Conservation (phyloP, 2,888 invertebrate genomes). For the Drosophila buzzatii region DNA sequence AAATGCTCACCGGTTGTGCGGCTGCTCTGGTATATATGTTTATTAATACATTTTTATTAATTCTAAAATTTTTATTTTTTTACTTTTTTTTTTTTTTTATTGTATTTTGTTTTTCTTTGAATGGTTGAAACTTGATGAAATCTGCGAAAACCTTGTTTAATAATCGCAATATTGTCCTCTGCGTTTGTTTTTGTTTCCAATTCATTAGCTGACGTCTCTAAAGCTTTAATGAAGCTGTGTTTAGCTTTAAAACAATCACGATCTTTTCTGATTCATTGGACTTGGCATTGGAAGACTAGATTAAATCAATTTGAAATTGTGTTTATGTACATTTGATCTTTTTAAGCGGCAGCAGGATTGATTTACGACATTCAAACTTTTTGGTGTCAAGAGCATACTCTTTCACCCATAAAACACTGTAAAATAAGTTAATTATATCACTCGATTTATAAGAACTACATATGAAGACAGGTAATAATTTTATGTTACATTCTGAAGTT, state of each 20-base stretch:
- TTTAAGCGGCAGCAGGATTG: not conserved
- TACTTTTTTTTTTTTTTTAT: too few species aligned
- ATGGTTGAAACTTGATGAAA: slow-evolving; percentile 69
- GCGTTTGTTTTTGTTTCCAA: slow-evolving; percentile 5
- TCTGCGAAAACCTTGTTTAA: slow-evolving; percentile 48
- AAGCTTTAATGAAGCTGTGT: slow-evolving; percentile 27
- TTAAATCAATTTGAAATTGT: not conserved
- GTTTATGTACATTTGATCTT: not conserved
- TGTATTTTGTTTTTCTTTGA: too few species aligned
- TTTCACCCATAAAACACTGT: too few species aligned
- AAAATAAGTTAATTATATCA: too few species aligned
- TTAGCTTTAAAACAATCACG: slow-evolving; percentile 8
- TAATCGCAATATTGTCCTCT: slow-evolving; percentile 25
- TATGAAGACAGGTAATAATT: not conserved
- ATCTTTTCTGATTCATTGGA: not conserved
- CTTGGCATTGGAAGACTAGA: not conserved
- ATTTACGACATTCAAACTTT: not conserved
- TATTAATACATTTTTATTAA: too few species aligned
- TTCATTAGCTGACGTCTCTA: slow-evolving; percentile 16
- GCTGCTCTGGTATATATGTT: too few species aligned
- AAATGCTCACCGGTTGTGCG: too few species aligned
- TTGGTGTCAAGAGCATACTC: not conserved
- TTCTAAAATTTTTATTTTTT: too few species aligned
- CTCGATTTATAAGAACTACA: not conserved
- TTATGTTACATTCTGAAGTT: not conserved